Evolutionary conservation across 2,113 vertebrate genomes (phyloP).

Genomic region (Carassius carassius): DNA sequence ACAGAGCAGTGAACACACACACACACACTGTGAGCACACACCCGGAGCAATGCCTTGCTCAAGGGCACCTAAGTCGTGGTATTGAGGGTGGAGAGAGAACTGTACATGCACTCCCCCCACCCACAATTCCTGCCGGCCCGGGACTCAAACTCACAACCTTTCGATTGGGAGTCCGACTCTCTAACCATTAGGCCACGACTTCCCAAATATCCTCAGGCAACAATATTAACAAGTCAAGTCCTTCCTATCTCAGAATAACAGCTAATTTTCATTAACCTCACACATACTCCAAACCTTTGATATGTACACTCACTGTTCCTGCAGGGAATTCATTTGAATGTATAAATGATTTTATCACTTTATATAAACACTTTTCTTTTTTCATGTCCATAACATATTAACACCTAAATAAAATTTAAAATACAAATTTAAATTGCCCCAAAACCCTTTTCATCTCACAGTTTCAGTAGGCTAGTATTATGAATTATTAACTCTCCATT

Average conservation of each 20-base stretch:
- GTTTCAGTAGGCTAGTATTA: conserved; percentile 24
- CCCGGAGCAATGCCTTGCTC: no score
- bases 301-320: conserved; percentile 14
- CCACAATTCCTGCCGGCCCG: no score
- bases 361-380: conserved; percentile 20
- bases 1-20: no score
- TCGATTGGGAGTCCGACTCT: no score
- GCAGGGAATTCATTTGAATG: conserved; percentile 31
- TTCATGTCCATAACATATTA: conserved; percentile 14
- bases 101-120: no score
- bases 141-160: no score
- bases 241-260: conserved; percentile 25
- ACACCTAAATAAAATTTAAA: conserved; percentile 41
- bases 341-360: conserved; percentile 17
- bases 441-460: conserved; percentile 25
- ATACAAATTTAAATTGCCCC: conserved; percentile 27
- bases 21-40: no score
- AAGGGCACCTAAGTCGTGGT: no score
- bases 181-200: no score
- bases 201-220: conserved; percentile 10
- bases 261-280: neutral
- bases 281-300: conserved; percentile 28
- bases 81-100: no score
- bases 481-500: conserved; percentile 54
- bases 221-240: conserved; percentile 26